Base-by-base conservation (phyloP, 2,113 vertebrate species). In the Melozone crissalis region DNA sequence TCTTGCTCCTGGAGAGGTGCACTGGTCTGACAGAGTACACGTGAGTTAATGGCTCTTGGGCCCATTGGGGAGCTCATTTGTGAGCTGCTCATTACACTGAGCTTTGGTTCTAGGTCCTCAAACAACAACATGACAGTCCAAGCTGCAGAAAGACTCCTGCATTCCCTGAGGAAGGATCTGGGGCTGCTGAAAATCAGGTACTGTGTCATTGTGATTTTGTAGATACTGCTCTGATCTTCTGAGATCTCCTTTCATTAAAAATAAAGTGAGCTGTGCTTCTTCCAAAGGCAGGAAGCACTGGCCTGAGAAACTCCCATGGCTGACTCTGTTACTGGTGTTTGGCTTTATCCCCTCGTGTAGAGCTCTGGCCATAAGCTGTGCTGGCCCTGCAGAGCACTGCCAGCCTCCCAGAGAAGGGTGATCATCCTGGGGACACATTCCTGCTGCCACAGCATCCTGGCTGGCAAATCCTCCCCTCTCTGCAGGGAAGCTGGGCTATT, bases 1-100 rank as follows among this genome's bases (percentile, higher is more conserved):
- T 95, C 55, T 33, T 93, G 27, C 84, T 97, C 10, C 90, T 99
- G 92, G 96, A 78, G 27, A 84, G 62, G 52, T 98, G 97, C 96
- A 80, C 58, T 9, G 49, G 66, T 87, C 94, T 98, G 66, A 96
- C 68, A 0, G 97, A 98, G 68, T 95, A 99, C 83, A 97, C 47
- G 99, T 99, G 97, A 98, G 99, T 98, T 55, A 24, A 18, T 8
- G 35, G 26, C 51, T 77, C 43, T n/a, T 57, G 44, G 35, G n/a
- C 30, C 39, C 2, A 0, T 24, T 37, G 31, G 52, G 6, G 73
- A 51, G 66, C 17, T 72, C 1, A 0, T 91, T 71, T 88, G 35
- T 44, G 44, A 87, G 78, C 37, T 5, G 3, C 16, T 92, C 28
- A 7, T 69, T 26, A 21, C 54, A 66, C 13, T 67, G 27, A 28